Conservation (phyloP, 2,797 vertebrate species). For the Enteromius mattozi region DNA sequence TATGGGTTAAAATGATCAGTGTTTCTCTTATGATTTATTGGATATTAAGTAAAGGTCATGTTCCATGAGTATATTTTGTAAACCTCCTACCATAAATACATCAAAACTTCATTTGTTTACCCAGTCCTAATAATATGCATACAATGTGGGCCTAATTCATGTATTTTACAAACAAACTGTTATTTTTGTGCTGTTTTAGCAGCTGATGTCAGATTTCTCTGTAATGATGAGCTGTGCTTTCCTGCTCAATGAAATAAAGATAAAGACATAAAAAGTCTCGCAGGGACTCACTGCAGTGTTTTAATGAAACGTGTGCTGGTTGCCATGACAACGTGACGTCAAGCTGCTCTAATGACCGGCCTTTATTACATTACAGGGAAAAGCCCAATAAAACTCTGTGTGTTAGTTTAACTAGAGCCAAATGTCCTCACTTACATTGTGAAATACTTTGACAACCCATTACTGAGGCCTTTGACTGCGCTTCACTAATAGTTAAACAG, state of each 20-base stretch:
- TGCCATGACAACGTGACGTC: slow-evolving; percentile 9
- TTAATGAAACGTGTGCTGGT: not conserved
- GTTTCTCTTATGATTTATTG: too few relatives aligned
- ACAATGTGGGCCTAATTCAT: too few relatives aligned
- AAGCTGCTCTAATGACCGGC: not conserved
- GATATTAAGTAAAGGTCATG: too few relatives aligned
- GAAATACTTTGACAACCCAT: not conserved
- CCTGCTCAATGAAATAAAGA: not conserved
- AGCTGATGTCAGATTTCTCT: not conserved
- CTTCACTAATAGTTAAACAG: too few relatives aligned
- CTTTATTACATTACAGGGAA: slow-evolving; percentile 18
- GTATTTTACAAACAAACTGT: not conserved
- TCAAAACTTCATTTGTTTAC: too few relatives aligned
- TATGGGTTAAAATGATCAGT: too few relatives aligned
- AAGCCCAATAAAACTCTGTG: not conserved
- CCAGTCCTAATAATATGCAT: too few relatives aligned
- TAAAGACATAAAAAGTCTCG: not conserved
- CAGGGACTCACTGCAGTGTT: not conserved
- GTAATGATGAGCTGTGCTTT: not conserved
- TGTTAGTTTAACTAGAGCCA: not conserved
- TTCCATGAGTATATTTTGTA: too few relatives aligned
- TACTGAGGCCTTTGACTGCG: not conserved
- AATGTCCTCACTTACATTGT: not conserved
- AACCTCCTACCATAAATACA: too few relatives aligned
- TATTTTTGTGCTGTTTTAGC: not conserved